Conservation (phyloP, 1,140 invertebrate species). For the Ips typographus region DNA sequence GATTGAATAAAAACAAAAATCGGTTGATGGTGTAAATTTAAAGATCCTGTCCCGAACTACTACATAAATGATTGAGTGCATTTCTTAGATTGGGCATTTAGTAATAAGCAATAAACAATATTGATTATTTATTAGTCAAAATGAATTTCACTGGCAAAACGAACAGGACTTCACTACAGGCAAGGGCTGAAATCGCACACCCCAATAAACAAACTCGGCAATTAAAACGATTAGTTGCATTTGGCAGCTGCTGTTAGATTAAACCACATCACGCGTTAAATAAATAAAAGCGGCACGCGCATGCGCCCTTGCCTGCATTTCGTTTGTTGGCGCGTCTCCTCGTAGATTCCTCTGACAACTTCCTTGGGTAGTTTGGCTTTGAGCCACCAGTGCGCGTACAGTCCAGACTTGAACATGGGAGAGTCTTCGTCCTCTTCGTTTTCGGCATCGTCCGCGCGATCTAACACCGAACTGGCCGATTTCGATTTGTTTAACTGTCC, state of each 20-base stretch:
- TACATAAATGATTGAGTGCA: too few relatives aligned
- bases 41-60: too few relatives aligned
- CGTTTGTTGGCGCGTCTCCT: conserved; percentile 43
- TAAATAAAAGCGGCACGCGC: conserved; percentile 35
- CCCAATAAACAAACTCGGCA: conserved; percentile 1
- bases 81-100: too few relatives aligned
- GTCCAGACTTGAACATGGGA: conserved; percentile 71
- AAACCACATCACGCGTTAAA: conserved; percentile 8
- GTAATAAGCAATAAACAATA: too few relatives aligned
- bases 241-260: conserved; percentile 2
- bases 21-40: too few relatives aligned
- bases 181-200: conserved; percentile 47
- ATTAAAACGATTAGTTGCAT: conserved; percentile 17
- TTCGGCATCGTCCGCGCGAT: conserved; percentile 15
- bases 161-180: conserved; percentile 37
- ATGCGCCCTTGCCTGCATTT: conserved; percentile 63
- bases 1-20: too few relatives aligned
- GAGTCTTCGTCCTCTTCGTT: conserved; percentile 40
- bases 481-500: conserved; percentile 34
- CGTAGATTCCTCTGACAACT: conserved; percentile 59
- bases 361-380: conserved; percentile 76
- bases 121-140: too few relatives aligned
- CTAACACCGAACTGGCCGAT: conserved; percentile 39
- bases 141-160: too few relatives aligned
- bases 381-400: conserved; percentile 91